Percentiles rank a stretch among this genome's conserved stretches.
Evolutionary conservation across 2,113 vertebrate species (phyloP).

Genomic region (Neolamprologus brichardi): DNA sequence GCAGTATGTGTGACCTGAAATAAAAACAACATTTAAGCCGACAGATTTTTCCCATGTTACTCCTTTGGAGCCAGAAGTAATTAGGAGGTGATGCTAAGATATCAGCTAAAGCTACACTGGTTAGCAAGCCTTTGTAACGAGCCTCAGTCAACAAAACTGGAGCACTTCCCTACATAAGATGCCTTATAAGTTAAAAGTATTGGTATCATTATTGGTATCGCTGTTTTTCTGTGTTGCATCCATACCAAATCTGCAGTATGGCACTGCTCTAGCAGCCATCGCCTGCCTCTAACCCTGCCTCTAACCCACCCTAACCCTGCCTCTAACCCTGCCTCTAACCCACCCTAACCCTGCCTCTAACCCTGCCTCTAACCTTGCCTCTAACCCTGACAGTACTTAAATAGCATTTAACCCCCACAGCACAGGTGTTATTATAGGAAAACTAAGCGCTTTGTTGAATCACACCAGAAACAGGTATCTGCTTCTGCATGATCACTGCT

Average conservation of each 20-base stretch:
- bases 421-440: background rate
- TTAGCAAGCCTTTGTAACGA: background rate
- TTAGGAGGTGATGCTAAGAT: background rate
- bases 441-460: accelerated
- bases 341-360: background rate
- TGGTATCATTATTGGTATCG: background rate
- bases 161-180: background rate
- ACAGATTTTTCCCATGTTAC: background rate
- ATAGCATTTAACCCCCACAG: background rate
- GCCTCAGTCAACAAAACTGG: background rate
- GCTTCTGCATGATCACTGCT: background rate
- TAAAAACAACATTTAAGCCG: accelerated
- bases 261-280: background rate
- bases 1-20: background rate
- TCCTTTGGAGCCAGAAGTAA: accelerated
- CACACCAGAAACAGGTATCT: background rate
- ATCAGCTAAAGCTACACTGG: background rate
- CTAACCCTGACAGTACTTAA: background rate
- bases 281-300: background rate
- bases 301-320: background rate
- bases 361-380: background rate
- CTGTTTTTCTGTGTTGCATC: background rate
- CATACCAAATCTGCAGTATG: background rate
- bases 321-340: background rate
- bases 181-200: accelerated